These are phyloP conservation scores for Formica selysi DNA, from an alignment of 1,140 invertebrate genomes.

Conservation along the genomic window DNA sequence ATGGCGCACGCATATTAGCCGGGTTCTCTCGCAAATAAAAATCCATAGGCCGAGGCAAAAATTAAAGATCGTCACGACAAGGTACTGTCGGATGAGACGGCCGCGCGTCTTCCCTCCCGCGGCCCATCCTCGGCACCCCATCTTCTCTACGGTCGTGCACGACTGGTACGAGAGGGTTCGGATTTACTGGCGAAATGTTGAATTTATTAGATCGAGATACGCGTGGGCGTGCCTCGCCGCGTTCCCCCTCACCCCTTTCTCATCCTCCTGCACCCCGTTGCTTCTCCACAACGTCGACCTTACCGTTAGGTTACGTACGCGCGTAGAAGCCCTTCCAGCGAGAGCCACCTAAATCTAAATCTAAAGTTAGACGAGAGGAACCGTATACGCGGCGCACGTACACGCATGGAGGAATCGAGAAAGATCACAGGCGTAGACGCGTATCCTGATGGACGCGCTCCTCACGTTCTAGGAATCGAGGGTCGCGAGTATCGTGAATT, in stretches of 20 bases:
- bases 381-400: conserved; percentile 47
- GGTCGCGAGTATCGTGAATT: conserved; percentile 75
- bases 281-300: conserved; percentile 49
- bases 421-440: conserved; percentile 49
- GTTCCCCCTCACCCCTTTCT: conserved; percentile 50
- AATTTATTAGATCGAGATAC: conserved; percentile 87
- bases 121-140: conserved; percentile 57
- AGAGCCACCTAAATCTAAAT: conserved; percentile 54
- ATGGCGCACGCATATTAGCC: conserved; percentile 11
- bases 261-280: conserved; percentile 38
- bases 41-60: conserved; percentile 40
- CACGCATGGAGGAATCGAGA: conserved; percentile 58
- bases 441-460: conserved; percentile 60
- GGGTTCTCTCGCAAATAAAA: conserved; percentile 31
- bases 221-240: conserved; percentile 84
- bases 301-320: conserved; percentile 75
- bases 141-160: conserved; percentile 67
- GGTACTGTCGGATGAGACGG: conserved; percentile 54
- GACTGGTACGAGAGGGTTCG: conserved; percentile 79
- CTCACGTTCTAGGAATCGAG: conserved; percentile 74
- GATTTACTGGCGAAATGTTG: conserved; percentile 86
- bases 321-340: conserved; percentile 48
- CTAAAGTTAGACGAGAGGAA: conserved; percentile 53
- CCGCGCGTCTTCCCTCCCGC: conserved; percentile 42
- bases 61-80: conserved; percentile 63